phyloP scores from a whole-genome alignment of 2,888 invertebrate species.

The Tetragnatha montana region DNA sequence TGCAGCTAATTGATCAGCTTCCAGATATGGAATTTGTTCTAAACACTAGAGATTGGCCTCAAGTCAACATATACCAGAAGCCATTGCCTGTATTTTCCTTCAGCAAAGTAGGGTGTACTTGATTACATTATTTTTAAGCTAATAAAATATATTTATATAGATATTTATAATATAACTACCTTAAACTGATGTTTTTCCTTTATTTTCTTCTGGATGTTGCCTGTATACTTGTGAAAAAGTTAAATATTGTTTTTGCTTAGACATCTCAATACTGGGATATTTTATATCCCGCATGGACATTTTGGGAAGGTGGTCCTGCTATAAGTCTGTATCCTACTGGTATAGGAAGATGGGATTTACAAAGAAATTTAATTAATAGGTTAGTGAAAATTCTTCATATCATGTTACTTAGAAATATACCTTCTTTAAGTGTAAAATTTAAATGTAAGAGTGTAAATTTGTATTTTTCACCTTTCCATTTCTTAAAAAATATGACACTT shows the following conservation, averaged over 20 bases:
- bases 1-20: slow-evolving; percentile 81
- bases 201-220: neutral
- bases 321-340: slow-evolving; percentile 94
- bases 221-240: neutral
- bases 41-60: slow-evolving; percentile 96
- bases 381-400: slow-evolving; percentile 10
- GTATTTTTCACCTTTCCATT: neutral
- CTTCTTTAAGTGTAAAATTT: too few relatives aligned
- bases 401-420: too few relatives aligned
- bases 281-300: slow-evolving; percentile 95
- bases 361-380: slow-evolving; percentile 83
- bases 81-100: slow-evolving; percentile 93
- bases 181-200: neutral
- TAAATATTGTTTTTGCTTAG: slow-evolving; percentile 75
- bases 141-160: too few relatives aligned
- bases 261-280: slow-evolving; percentile 89
- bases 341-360: slow-evolving; percentile 93
- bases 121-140: neutral
- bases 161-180: neutral
- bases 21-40: slow-evolving; percentile 90
- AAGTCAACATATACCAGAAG: slow-evolving; percentile 81
- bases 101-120: slow-evolving; percentile 83
- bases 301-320: slow-evolving; percentile 98
- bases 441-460: too few relatives aligned
- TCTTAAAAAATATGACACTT: neutral